Conservation (phyloP, 1,140 invertebrate genomes). For the Callitettix versicolor region DNA sequence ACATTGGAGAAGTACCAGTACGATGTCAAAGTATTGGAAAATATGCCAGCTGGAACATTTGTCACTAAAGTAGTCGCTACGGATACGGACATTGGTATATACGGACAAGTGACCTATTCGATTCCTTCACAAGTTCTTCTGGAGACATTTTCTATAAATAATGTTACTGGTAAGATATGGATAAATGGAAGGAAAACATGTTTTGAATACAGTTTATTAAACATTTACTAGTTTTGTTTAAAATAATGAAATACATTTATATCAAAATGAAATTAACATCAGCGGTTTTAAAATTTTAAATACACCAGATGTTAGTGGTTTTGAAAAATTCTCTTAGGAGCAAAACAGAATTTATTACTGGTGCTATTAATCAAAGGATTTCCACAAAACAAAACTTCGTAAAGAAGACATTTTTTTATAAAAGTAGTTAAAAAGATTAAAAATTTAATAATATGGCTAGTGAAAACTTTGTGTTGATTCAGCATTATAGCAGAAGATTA, state of each 20-base stretch:
- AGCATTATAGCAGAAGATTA: too few species aligned
- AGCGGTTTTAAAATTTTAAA: too few species aligned
- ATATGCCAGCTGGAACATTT: slow-evolving; percentile 60
- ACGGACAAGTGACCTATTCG: slow-evolving; percentile 64
- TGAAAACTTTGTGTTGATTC: too few species aligned
- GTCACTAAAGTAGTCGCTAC: slow-evolving; percentile 63
- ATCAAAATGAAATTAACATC: background rate
- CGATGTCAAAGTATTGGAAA: slow-evolving; percentile 68
- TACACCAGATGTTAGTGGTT: too few species aligned
- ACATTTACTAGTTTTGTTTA: background rate
- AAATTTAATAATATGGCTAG: too few species aligned
- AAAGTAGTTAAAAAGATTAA: too few species aligned
- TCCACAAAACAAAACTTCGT: too few species aligned
- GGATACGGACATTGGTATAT: slow-evolving; percentile 75
- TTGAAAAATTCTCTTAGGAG: too few species aligned
- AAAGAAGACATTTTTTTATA: too few species aligned
- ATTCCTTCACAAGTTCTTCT: slow-evolving; percentile 68
- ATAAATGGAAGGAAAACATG: too few species aligned
- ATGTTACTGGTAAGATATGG: slow-evolving; percentile 45
- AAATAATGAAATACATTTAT: background rate
- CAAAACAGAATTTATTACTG: too few species aligned
- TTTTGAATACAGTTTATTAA: background rate
- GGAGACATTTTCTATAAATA: slow-evolving; percentile 69
- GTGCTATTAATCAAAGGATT: too few species aligned
- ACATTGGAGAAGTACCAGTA: slow-evolving; percentile 62